Base-by-base conservation (phyloP, 2,888 invertebrate species). In the Lysandra bellargus region DNA sequence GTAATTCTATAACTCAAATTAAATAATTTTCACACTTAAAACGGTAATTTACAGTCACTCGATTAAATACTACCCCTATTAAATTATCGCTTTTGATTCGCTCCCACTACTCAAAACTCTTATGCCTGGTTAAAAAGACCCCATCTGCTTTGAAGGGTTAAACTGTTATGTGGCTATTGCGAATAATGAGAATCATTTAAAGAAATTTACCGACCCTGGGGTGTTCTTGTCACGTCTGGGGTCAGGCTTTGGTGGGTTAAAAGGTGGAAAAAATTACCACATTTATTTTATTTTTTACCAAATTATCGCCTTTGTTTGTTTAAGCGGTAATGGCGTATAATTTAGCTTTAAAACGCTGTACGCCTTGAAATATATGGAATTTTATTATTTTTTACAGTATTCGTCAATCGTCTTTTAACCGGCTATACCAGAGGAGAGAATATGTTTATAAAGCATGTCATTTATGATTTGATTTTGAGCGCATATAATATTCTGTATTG, bases 131-230 rank as follows among this genome's bases (percentile, higher is more conserved):
- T 83, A 83, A 83, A 86, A 86, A 83, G 88, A 88, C 88, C 92
- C 90, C 92, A 90, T 91, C 91, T 92, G 92, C 87, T 87, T 83
- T 86, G 88, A 92, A 91, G 92, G 92, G 92, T 93, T 91, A 90
- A 91, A 90, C 87, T 88, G 91, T 90, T 89, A 92, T 90, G 90
- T 88, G 90, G 90, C 90, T 88, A 90, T 92, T 91, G 90, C 90
- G 87, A 91, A 91, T 92, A 92, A 93, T 91, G 92, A 91, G 90
- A 88, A 87, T 88, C 89, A 88, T 90, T 90, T 91, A 90, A 91
- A 92, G 91, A 91, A 91, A 92, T 91, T 92, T 91, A 91, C 89
- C 88, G 88, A 86, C 89, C 89, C 87, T 84, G 79, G 87, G 86
- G 87, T 84, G 87, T 83, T 84, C 83, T 87, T 84, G 86, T 84